phyloP scores from a whole-genome alignment of 2,113 vertebrate genomes.

The Leptosomus discolor region DNA sequence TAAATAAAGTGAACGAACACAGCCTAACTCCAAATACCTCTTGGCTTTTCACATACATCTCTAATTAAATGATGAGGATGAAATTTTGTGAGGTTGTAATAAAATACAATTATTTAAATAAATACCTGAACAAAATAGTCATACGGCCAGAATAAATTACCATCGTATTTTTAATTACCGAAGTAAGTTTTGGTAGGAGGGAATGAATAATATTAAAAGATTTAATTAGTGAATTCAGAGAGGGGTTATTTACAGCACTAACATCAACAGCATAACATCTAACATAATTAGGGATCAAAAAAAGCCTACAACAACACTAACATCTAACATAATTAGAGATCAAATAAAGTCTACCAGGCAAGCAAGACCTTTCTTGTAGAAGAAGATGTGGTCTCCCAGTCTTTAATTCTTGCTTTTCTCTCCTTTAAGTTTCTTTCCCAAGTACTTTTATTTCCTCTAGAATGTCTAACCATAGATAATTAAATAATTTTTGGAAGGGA shows the following conservation, averaged over 20 bases:
- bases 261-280: constrained; percentile 30
- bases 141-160: not conserved
- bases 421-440: not conserved
- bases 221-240: constrained; percentile 46
- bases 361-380: constrained; percentile 38
- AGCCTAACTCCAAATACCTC: not conserved
- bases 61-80: constrained; percentile 16
- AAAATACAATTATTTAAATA: constrained; percentile 25
- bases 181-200: constrained; percentile 3
- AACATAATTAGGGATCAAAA: not conserved
- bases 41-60: constrained; percentile 6
- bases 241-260: constrained; percentile 13
- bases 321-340: constrained; percentile 36
- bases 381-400: not conserved
- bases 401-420: not conserved
- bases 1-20: constrained; percentile 30
- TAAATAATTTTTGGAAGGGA: not conserved
- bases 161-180: not conserved
- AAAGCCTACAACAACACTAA: not conserved
- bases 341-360: constrained; percentile 25
- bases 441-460: constrained; percentile 21
- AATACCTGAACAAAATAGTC: constrained; percentile 34
- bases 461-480: not conserved
- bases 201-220: constrained; percentile 30
- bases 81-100: constrained; percentile 3